Evolutionary conservation across 2,888 invertebrate genomes (phyloP), one percentile per base, ranked within the genome.

Genomic region (Sesia bembeciformis): DNA sequence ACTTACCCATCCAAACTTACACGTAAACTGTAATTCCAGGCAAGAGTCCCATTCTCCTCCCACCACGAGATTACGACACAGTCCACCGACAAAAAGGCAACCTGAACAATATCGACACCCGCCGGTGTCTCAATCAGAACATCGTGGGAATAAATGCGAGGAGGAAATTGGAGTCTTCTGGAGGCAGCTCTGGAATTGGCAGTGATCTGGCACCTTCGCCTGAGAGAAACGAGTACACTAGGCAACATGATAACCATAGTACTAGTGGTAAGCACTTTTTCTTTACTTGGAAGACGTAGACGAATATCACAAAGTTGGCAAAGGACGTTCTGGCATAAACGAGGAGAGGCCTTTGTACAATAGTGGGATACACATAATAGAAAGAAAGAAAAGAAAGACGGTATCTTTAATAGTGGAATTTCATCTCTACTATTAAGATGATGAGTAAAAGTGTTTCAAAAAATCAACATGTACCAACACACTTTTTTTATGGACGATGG

Each of bases 61-160:
- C 98, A 0, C 98, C 98, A 0, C 91, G 97, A 40, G 98, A 98
- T 81, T 98, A 98, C 87, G 98, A 98, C 81, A 97, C 97, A 1
- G 95, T 97, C 3, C 95, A 96, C 74, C 91, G 95, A 54, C 93
- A 89, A 70, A 89, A 89, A 57, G 84, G 90, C 4, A 81, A 90
- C 67, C 66, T 89, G 49, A 84, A 66, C 65, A 88, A 89, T 65
- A 90, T 89, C 1, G 89, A 89, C 60, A 85, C 85, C 0, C 70
- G 91, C 8, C 86, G 94, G 42, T 94, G 94, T 69, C 83, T 94
- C 52, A 94, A 94, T 70, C 91, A 93, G 69, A 93, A 92, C 65
- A 94, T 94, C 43, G 87, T 87, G 40, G 89, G 88, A 1, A 84
- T 88, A 50, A 89, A 88, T 56, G 88, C 85, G 4, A 72, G 89